A percentile compares a stretch with the other conserved stretches of the same genome.
Conservation (phyloP, 2,113 vertebrate genomes). For the Rissa tridactyla region DNA sequence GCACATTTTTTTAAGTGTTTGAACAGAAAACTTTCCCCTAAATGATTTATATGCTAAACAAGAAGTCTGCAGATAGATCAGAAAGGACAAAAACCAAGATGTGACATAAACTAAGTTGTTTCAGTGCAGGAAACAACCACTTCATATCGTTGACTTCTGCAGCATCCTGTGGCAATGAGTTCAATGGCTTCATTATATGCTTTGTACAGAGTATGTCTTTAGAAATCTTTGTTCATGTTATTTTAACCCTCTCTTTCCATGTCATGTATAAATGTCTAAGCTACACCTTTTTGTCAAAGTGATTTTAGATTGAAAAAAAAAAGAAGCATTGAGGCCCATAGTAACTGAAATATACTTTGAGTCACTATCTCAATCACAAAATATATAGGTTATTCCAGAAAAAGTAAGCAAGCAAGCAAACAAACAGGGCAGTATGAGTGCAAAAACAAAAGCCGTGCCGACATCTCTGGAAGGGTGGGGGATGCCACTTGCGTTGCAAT, state of each 20-base stretch:
- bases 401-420: background rate
- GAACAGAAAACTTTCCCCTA: background rate
- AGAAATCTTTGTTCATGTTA: background rate
- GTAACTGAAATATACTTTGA: background rate
- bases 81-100: background rate
- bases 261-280: background rate
- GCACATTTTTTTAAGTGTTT: background rate
- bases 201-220: background rate
- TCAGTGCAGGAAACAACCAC: background rate
- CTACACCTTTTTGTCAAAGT: background rate
- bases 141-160: background rate
- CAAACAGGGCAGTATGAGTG: background rate
- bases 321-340: background rate
- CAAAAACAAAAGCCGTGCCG: background rate
- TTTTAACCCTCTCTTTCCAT: background rate
- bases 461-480: fast-evolving
- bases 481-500: fast-evolving
- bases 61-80: background rate
- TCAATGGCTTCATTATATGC: background rate
- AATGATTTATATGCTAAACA: background rate
- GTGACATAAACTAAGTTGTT: background rate
- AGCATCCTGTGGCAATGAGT: background rate
- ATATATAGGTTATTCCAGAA: background rate
- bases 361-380: background rate
- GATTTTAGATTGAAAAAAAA: background rate